phyloP scores from a whole-genome alignment of 2,797 vertebrate genomes.

The Chaetophractus vellerosus region DNA sequence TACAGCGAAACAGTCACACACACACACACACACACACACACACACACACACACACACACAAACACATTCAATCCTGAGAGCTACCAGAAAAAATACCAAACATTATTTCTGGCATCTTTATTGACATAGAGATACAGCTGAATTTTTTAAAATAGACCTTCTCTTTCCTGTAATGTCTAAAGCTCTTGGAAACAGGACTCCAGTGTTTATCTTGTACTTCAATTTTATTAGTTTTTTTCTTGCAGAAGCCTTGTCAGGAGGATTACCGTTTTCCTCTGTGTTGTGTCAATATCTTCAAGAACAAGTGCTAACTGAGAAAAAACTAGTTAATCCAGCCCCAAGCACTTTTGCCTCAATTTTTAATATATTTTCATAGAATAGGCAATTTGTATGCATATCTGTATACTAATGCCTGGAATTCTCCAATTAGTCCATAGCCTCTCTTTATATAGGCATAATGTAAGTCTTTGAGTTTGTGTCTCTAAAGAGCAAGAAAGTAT shows the following conservation, averaged over 20 bases:
- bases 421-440: rapidly evolving
- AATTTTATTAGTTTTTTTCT: neutral
- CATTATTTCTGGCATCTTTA: neutral
- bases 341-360: neutral
- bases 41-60: no score
- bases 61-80: neutral
- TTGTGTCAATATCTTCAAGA: neutral
- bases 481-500: neutral
- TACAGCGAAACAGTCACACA: neutral
- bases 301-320: neutral
- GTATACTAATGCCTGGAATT: rapidly evolving
- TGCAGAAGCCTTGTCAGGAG: neutral
- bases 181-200: neutral
- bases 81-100: neutral
- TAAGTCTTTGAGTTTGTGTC: neutral
- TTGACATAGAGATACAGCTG: neutral
- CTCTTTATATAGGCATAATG: neutral
- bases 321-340: neutral
- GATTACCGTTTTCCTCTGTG: neutral
- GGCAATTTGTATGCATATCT: neutral
- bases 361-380: neutral
- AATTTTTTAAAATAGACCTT: neutral
- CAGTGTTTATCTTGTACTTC: neutral
- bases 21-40: no score
- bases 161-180: neutral